phyloP scores from a whole-genome alignment of 1,140 invertebrate genomes.

The Drosophila lacteicornis region DNA sequence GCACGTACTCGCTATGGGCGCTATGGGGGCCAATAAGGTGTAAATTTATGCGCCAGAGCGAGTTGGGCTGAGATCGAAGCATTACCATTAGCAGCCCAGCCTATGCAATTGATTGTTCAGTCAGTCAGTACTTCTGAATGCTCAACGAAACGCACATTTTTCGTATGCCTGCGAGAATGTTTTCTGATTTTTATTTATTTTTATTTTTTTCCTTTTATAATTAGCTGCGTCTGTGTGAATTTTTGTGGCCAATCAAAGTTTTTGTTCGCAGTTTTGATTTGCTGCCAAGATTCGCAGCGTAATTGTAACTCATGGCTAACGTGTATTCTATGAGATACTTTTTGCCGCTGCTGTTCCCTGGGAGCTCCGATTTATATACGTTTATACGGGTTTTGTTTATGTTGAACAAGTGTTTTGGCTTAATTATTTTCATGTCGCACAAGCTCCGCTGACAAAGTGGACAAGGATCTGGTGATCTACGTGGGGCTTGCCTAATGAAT shows the following conservation, averaged over 20 bases:
- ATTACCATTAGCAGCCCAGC: constrained; percentile 59
- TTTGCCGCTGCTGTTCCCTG: constrained; percentile 34
- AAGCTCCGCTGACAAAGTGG: constrained; percentile 72
- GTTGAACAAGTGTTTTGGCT: constrained; percentile 73
- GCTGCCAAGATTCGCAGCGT: constrained; percentile 73
- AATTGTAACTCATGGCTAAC: constrained; percentile 82
- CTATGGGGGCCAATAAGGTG: constrained; percentile 83
- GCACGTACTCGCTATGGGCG: constrained; percentile 70
- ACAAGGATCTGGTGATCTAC: constrained; percentile 69
- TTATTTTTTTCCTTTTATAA: constrained; percentile 56
- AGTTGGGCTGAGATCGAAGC: constrained; percentile 37
- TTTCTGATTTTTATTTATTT: constrained; percentile 1
- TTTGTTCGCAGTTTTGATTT: constrained; percentile 82
- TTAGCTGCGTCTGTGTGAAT: constrained; percentile 78
- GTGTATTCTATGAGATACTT: constrained; percentile 80
- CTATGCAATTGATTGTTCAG: constrained; percentile 68
- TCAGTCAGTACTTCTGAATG: constrained; percentile 53
- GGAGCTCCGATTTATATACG: constrained; percentile 29
- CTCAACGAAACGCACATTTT: constrained; percentile 68
- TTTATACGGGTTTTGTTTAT: constrained; percentile 13
- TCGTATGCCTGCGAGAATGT: constrained; percentile 56
- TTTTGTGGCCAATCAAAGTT: constrained; percentile 82
- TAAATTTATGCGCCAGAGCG: constrained; percentile 73
- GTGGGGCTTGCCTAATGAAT: constrained; percentile 53
- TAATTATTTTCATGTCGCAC: constrained; percentile 76